phyloP scores from a whole-genome alignment of 2,888 invertebrate genomes.

The Villa cingulata region DNA sequence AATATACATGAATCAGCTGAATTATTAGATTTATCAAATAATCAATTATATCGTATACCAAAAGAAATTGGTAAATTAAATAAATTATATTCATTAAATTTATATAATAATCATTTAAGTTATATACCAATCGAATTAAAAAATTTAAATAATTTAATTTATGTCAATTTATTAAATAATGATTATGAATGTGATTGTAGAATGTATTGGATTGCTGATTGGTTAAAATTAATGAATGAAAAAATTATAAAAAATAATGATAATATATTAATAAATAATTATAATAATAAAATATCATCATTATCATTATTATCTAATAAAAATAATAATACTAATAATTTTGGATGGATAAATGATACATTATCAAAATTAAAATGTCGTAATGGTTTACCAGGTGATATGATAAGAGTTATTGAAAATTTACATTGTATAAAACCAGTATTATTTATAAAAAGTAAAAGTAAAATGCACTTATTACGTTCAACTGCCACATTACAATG shows the following conservation, averaged over 20 bases:
- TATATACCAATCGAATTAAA: constrained; percentile 57
- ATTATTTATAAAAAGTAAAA: constrained; percentile 46
- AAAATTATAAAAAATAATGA: neutral
- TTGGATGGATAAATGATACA: neutral
- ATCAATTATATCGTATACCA: constrained; percentile 47
- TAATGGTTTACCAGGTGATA: constrained; percentile 52
- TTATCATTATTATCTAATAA: neutral
- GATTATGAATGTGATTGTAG: constrained; percentile 79
- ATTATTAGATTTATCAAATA: constrained; percentile 53
- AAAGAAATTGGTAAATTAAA: constrained; percentile 26
- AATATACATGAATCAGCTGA: constrained; percentile 45
- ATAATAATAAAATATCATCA: neutral
- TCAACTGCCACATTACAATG: constrained; percentile 62
- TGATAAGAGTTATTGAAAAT: constrained; percentile 53
- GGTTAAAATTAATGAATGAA: constrained; percentile 35
- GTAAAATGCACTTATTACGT: constrained; percentile 48
- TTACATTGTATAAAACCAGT: constrained; percentile 56
- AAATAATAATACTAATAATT: neutral
- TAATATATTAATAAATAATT: neutral
- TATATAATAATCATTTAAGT: constrained; percentile 55
- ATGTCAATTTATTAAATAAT: constrained; percentile 57
- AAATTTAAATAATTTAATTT: constrained; percentile 46
- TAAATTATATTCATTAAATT: constrained; percentile 47
- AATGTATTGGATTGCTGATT: constrained; percentile 60
- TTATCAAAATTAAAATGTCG: constrained; percentile 51